Evolutionary conservation across 1,140 invertebrate species (phyloP).

Genomic region (Drosophila funebris): DNA sequence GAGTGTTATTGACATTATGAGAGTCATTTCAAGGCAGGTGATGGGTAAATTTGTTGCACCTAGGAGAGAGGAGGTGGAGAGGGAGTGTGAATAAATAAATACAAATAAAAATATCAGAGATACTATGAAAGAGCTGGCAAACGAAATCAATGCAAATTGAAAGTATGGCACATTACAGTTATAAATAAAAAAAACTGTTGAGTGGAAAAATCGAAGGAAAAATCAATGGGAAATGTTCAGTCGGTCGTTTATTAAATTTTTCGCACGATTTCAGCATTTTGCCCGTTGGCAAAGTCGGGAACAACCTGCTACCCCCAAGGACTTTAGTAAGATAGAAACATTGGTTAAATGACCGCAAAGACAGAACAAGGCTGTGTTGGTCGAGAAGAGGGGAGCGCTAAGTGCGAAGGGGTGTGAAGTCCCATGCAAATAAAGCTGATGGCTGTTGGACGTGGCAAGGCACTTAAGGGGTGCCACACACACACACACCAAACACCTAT

Average conservation of each 20-base stretch:
- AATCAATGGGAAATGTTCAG: slow-evolving; percentile 15
- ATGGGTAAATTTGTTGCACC: slow-evolving; percentile 40
- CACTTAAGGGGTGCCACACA: slow-evolving; percentile 39
- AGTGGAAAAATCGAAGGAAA: slow-evolving; percentile 28
- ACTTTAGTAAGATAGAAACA: slow-evolving; percentile 61
- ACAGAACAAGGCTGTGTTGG: neutral
- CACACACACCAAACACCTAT: slow-evolving; percentile 14
- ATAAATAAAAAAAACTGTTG: slow-evolving; percentile 54
- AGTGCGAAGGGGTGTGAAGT: slow-evolving; percentile 64
- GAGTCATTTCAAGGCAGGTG: slow-evolving; percentile 51
- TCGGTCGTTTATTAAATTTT: slow-evolving; percentile 78
- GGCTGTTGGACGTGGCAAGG: slow-evolving; percentile 8
- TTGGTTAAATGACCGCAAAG: slow-evolving; percentile 73
- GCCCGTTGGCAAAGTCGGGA: slow-evolving; percentile 9
- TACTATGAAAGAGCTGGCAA: slow-evolving; percentile 25
- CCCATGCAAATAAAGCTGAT: slow-evolving; percentile 62
- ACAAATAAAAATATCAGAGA: slow-evolving; percentile 30
- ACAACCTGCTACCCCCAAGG: slow-evolving; percentile 19
- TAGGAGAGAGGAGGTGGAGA: neutral
- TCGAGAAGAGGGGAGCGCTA: neutral
- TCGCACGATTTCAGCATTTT: slow-evolving; percentile 78
- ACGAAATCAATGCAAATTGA: slow-evolving; percentile 71
- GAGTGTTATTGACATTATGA: slow-evolving; percentile 72
- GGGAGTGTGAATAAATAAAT: neutral
- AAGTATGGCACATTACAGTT: slow-evolving; percentile 70